Conservation (phyloP, 2,797 vertebrate genomes). For the Champsocephalus esox region DNA sequence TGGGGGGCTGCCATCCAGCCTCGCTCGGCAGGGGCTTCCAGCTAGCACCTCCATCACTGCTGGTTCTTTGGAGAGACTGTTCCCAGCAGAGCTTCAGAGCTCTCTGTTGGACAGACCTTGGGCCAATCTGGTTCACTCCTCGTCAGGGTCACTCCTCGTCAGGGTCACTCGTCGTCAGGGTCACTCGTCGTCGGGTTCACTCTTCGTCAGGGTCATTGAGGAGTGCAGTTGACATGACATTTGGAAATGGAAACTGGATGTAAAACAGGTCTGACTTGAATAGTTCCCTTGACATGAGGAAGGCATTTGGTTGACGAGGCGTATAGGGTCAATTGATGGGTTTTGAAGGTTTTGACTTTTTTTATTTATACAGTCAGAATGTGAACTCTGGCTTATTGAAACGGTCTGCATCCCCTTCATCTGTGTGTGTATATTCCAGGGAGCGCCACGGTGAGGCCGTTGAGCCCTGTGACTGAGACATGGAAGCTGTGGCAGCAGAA, state of each 20-base stretch:
- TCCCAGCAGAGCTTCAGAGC: too few species aligned
- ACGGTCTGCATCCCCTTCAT: not conserved
- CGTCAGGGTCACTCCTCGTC: too few species aligned
- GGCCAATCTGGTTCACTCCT: too few species aligned
- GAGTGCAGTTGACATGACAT: constrained; percentile 28
- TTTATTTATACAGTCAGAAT: constrained; percentile 5
- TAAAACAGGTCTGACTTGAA: constrained; percentile 16
- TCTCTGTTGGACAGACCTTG: too few species aligned
- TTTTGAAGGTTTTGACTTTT: constrained; percentile 6
- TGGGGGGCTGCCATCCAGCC: too few species aligned
- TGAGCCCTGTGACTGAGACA: constrained; percentile 96
- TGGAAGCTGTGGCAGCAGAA: constrained; percentile 99
- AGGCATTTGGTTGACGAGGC: constrained; percentile 11
- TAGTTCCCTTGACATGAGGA: constrained; percentile 15
- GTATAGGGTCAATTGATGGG: constrained; percentile 16
- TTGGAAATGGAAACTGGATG: constrained; percentile 30
- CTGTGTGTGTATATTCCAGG: constrained; percentile 79
- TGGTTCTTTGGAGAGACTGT: too few species aligned
- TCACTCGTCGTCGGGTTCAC: too few species aligned
- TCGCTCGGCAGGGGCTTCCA: too few species aligned
- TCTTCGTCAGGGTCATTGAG: not conserved
- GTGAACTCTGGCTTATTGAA: constrained; percentile 6
- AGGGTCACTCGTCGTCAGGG: too few species aligned
- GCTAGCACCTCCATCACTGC: too few species aligned
- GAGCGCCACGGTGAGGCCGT: constrained; percentile 98